These are phyloP conservation scores for Coluber constrictor DNA, from an alignment of 2,797 vertebrate species.

Conservation along the genomic window DNA sequence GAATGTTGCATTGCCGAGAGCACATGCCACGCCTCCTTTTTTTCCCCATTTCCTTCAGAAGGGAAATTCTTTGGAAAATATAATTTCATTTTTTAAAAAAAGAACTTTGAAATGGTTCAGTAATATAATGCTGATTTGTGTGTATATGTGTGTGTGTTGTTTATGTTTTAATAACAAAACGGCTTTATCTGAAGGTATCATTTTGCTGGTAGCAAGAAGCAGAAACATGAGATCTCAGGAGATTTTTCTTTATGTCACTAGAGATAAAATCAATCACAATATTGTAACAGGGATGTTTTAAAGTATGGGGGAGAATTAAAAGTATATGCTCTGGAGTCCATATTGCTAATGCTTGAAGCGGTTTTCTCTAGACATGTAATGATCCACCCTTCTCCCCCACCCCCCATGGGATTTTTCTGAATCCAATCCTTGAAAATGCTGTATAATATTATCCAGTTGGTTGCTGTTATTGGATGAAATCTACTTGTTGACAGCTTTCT, in stretches of 20 bases:
- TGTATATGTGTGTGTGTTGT: background rate
- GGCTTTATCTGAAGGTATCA: background rate
- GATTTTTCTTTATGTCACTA: background rate
- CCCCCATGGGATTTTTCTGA: background rate
- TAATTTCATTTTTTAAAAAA: background rate
- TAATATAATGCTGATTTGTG: conserved; percentile 8
- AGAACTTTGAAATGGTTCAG: background rate
- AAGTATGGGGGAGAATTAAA: background rate
- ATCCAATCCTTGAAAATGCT: conserved; percentile 1
- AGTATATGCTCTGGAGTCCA: background rate
- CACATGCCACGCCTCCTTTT: conserved; percentile 11
- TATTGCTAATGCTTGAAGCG: background rate
- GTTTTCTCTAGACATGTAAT: background rate
- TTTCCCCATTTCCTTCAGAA: conserved; percentile 6
- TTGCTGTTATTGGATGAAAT: background rate
- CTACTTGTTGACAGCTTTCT: conserved; percentile 1
- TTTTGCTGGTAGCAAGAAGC: background rate
- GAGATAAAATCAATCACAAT: background rate
- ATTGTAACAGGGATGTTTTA: background rate
- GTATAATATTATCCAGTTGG: background rate
- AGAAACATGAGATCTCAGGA: background rate
- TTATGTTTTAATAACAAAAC: background rate
- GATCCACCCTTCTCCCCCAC: background rate
- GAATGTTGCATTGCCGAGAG: background rate
- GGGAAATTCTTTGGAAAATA: conserved; percentile 14